Base-by-base conservation (phyloP, 2,113 vertebrate species). In the Lophura nycthemera region DNA sequence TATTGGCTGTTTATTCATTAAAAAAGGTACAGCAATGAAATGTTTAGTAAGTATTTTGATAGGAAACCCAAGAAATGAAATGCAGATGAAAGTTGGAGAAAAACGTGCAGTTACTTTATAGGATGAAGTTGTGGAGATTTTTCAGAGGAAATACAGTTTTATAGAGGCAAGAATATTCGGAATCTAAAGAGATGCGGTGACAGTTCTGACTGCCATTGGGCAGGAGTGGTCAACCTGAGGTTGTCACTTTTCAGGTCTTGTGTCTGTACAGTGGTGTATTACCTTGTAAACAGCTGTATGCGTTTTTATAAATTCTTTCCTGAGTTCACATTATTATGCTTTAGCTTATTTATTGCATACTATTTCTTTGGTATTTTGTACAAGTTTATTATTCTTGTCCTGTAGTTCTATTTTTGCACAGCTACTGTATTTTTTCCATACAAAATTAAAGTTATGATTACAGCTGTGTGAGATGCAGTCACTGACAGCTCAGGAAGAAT, bases 401-500 rank as follows among this genome's bases (percentile, higher is more conserved):
- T 85, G 96, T 98, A 99, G 98, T 98, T 99, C 98, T 97, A 90
- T 98, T 99, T 99, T 99, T 99, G 99, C 99, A 99, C 99, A 99
- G 98, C 98, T 98, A 97, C 98, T 98, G 98, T 98, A 98, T 90
- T 98, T 98, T 97, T 98, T 91, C 96, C 96, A 56, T 96, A 95
- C 83, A 93, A 96, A 98, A 98, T 98, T 98, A 98, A 98, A 91
- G 94, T 69, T 82, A 96, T 98, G 97, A 97, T 90, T 97, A 96
- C 79, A 97, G 59, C 64, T 74, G 65, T 61, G 86, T 48, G 61
- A 89, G 88, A 66, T 3, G 43, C 67, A 63, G 40, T 85, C 81
- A 57, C 60, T 83, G 59, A 7, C 36, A 40, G 20, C 19, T 66
- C 19, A 50, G 52, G n/a, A 80, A n/a, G 71, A 48, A 76, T 40